These are phyloP conservation scores for Caretta caretta DNA, from an alignment of 2,113 vertebrate genomes.

Conservation along the genomic window DNA sequence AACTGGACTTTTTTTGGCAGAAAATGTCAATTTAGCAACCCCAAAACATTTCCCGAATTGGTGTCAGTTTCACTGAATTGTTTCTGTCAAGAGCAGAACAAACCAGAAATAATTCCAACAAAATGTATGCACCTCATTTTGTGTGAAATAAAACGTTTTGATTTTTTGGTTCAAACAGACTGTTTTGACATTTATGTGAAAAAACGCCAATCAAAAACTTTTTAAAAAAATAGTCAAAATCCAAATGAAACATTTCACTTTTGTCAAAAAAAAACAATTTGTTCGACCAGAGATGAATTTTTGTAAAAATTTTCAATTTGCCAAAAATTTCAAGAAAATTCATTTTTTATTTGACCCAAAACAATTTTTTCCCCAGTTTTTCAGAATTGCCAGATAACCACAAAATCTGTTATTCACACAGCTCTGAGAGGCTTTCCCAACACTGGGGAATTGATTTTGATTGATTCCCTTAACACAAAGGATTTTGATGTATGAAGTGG, in stretches of 20 bases:
- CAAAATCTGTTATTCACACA: not conserved
- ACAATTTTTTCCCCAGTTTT: not conserved
- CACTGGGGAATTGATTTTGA: not conserved
- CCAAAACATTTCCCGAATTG: not conserved
- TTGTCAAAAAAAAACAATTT: not conserved
- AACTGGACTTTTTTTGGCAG: not conserved
- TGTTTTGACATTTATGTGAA: not conserved
- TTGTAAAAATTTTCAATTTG: not conserved
- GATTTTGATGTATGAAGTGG: not conserved
- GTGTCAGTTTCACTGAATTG: not conserved
- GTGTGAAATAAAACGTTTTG: not conserved
- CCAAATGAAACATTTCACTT: not conserved
- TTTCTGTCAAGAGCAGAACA: not conserved
- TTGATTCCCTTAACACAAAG: not conserved
- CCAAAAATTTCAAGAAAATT: too few species aligned
- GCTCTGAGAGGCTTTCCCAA: not conserved
- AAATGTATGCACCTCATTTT: not conserved
- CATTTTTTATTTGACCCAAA: not conserved
- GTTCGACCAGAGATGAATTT: not conserved
- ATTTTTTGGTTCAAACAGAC: too few species aligned
- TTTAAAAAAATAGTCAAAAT: not conserved
- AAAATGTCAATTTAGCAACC: not conserved
- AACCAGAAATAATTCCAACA: not conserved
- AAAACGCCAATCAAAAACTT: not conserved
- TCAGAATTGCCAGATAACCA: not conserved